Evolutionary conservation across 2,113 vertebrate species (phyloP), one percentile per base, ranked within the genome.

Genomic region (Danionella cerebrum): DNA sequence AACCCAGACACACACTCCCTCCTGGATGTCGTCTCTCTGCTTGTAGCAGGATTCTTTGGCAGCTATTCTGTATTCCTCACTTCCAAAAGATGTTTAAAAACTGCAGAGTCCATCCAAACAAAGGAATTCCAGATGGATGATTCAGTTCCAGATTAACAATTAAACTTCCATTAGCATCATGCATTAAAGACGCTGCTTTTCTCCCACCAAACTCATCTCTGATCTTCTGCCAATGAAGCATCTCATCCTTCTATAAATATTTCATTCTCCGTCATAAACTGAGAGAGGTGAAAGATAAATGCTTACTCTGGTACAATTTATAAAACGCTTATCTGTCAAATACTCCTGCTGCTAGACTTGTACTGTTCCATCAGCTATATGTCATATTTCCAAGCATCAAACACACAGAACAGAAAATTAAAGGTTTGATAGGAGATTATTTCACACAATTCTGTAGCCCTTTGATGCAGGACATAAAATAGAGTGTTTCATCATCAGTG

Each of bases 121-220:
- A 65, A 70, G 44, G 59, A 69, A 51, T 74, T 47, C 70, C 60
- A 12, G 31, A 35, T 39, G 38, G 6, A 59, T 38, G 65, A 74
- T 82, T 76, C 72, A 71, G 68, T 25, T 47, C n/a, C 57, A 63
- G 50, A 81, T 80, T 78, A 83, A 82, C 67, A 81, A 80, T 83
- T 83, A 72, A 84, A 78, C 65, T 59, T 62, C 48, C 22, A 35
- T 65, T 76, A 41, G 44, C 74, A 67, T 71, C 65, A 29, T 16
- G 66, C 55, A 76, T 75, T 77, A 74, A 55, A 77, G 27, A 70
- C 27, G n/a, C 24, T 9, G 11, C 22, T 52, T 73, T 35, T 41
- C 29, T 65, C 65, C 52, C 21, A 44, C 67, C 74, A 69, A 74
- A 51, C 1, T 6, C 45, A 67, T 53, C 71, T 72, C 41, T 38